phyloP scores from a whole-genome alignment of 2,888 invertebrate genomes.

The Heliconius cydno region DNA sequence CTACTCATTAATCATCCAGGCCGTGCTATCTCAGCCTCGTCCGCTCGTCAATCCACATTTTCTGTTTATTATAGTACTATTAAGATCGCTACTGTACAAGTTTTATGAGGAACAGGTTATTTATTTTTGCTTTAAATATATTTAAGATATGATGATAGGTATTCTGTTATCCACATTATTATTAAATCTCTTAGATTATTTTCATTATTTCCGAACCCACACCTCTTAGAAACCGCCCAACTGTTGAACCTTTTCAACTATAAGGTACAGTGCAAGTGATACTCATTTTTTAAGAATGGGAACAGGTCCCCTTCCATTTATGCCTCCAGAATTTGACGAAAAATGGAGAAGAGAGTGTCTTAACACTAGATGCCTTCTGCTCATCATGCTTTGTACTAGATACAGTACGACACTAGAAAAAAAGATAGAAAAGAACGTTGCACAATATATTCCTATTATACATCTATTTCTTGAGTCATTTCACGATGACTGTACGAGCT shows the following conservation, averaged over 20 bases:
- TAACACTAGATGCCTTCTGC: too few relatives aligned
- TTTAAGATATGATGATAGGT: too few relatives aligned
- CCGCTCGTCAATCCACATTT: constrained; percentile 52
- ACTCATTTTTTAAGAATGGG: too few relatives aligned
- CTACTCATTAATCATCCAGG: constrained; percentile 73
- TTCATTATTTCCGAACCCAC: background rate
- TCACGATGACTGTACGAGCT: constrained; percentile 42
- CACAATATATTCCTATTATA: background rate
- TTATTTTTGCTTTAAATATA: constrained; percentile 6
- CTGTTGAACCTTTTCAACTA: too few relatives aligned
- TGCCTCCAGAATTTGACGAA: too few relatives aligned
- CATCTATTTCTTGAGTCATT: constrained; percentile 3
- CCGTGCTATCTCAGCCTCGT: constrained; percentile 67
- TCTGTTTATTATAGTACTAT: constrained; percentile 47
- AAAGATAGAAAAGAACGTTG: background rate
- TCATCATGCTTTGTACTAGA: too few relatives aligned
- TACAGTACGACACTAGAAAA: too few relatives aligned
- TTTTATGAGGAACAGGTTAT: constrained; percentile 20
- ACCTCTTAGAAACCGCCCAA: too few relatives aligned
- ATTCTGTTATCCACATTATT: background rate
- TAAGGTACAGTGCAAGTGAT: too few relatives aligned
- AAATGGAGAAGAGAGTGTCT: too few relatives aligned
- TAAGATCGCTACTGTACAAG: constrained; percentile 40
- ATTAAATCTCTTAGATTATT: background rate
- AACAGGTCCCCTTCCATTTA: too few relatives aligned